Evolutionary conservation across 2,797 vertebrate species (phyloP).

Genomic region (Acipenser oxyrinchus): DNA sequence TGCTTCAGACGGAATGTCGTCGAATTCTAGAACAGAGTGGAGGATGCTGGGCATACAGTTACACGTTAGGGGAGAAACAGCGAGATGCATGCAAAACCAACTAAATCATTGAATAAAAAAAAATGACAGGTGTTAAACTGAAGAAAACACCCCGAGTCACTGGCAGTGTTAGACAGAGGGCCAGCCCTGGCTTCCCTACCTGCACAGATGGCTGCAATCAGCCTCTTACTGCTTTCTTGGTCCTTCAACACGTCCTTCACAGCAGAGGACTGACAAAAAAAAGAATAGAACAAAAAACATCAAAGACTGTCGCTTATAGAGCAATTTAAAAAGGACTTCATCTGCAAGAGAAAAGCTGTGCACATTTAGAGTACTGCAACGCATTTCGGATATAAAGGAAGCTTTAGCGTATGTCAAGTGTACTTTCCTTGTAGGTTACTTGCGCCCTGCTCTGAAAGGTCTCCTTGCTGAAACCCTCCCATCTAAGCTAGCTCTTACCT

Average conservation of each 20-base stretch:
- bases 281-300: conserved; percentile 20
- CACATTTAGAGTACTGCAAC: too few species aligned
- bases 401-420: too few species aligned
- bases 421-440: too few species aligned
- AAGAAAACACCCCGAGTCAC: not conserved
- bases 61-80: not conserved
- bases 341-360: too few species aligned
- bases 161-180: not conserved
- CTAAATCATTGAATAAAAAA: not conserved
- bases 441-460: not conserved
- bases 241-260: conserved; percentile 88
- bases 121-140: not conserved
- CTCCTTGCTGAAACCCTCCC: not conserved
- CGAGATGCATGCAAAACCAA: not conserved
- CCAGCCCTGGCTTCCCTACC: conserved; percentile 54
- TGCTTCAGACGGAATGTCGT: not conserved
- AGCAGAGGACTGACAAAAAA: conserved; percentile 64
- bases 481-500: conserved; percentile 60
- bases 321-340: too few species aligned
- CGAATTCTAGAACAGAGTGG: too few species aligned
- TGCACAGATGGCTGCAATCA: conserved; percentile 97
- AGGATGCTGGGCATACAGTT: too few species aligned
- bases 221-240: conserved; percentile 81
- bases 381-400: too few species aligned
- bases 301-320: too few species aligned